Percentiles rank a stretch among this genome's conserved stretches.
These are phyloP conservation scores for Euzophera pinguis DNA, from an alignment of 2,888 invertebrate species.

Conservation along the genomic window DNA sequence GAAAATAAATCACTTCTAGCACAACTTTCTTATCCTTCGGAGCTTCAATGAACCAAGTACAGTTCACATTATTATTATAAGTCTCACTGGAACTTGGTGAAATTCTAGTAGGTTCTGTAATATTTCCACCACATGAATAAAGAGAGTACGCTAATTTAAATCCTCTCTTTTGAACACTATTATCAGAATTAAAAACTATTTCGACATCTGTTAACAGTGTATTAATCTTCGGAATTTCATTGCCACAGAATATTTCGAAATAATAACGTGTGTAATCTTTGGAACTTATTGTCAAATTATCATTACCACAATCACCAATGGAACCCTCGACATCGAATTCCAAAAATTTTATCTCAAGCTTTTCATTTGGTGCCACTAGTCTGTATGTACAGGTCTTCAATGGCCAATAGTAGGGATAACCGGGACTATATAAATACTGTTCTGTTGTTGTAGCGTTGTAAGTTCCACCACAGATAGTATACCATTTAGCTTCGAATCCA, in stretches of 20 bases:
- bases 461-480: conserved; percentile 84
- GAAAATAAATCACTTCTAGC: conserved; percentile 81
- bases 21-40: conserved; percentile 82
- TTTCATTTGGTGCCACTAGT: conserved; percentile 44
- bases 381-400: conserved; percentile 83
- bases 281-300: conserved; percentile 75
- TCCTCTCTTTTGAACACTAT: conserved; percentile 72
- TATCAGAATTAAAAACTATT: conserved; percentile 80
- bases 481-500: conserved; percentile 86
- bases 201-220: conserved; percentile 46
- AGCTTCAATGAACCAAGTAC: conserved; percentile 89
- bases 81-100: conserved; percentile 64
- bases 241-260: conserved; percentile 41
- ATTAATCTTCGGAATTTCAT: conserved; percentile 51
- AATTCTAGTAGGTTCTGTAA: conserved; percentile 81
- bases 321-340: conserved; percentile 76
- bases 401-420: conserved; percentile 84
- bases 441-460: conserved; percentile 74
- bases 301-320: conserved; percentile 59
- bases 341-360: conserved; percentile 70
- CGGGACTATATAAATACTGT: conserved; percentile 84
- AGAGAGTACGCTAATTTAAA: conserved; percentile 81
- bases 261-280: conserved; percentile 27
- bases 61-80: conserved; percentile 80
- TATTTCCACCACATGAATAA: conserved; percentile 85